phyloP scores from a whole-genome alignment of 1,140 invertebrate species.

The Penaeus vannamei region DNA sequence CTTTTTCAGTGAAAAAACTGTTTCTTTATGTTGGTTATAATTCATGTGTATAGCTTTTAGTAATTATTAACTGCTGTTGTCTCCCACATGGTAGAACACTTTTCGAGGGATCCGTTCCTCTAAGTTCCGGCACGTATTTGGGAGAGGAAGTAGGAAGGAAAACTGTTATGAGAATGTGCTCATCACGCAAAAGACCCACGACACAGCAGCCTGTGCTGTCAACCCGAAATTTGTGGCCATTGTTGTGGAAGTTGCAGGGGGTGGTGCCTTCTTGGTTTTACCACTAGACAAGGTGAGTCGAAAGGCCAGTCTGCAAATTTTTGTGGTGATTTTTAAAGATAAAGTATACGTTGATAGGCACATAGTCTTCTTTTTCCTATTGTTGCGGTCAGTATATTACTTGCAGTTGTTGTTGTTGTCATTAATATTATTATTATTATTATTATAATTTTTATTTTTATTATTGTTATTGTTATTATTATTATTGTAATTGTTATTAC shows the following conservation, averaged over 20 bases:
- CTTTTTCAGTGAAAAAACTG: neutral
- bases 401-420: too few relatives aligned
- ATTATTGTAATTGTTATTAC: too few relatives aligned
- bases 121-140: slow-evolving; percentile 95
- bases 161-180: slow-evolving; percentile 94
- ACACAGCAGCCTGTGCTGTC: slow-evolving; percentile 75
- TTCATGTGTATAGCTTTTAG: neutral
- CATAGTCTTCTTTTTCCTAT: too few relatives aligned
- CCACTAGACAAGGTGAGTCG: slow-evolving; percentile 87
- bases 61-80: neutral
- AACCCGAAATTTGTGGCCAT: slow-evolving; percentile 96
- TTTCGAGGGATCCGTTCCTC: slow-evolving; percentile 88
- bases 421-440: too few relatives aligned
- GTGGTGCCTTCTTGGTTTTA: slow-evolving; percentile 92
- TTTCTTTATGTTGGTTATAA: neutral
- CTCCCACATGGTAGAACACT: slow-evolving; percentile 48
- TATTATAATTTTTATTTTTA: too few relatives aligned
- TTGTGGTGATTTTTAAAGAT: too few relatives aligned
- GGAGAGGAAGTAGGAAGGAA: slow-evolving; percentile 87
- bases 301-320: slow-evolving; percentile 1
- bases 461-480: too few relatives aligned
- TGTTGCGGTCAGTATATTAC: too few relatives aligned
- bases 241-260: slow-evolving; percentile 94
- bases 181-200: slow-evolving; percentile 86
- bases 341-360: too few relatives aligned